Evolutionary conservation across 1,140 invertebrate species (phyloP).

Genomic region (Nasonia giraulti): DNA sequence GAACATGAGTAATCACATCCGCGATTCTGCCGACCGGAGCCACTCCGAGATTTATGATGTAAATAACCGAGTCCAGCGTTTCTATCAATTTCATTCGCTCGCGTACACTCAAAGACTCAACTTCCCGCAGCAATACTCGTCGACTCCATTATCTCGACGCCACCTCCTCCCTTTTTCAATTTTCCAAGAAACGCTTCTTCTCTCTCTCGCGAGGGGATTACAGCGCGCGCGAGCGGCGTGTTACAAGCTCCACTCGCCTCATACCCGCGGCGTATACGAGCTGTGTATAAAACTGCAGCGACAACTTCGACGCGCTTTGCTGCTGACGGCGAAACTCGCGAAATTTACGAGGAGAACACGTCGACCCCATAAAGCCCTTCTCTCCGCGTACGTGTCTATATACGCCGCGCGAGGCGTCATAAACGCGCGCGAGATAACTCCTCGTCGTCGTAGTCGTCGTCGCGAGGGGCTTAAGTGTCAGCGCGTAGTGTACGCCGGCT

Average conservation of each 20-base stretch:
- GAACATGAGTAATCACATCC: slow-evolving; percentile 22
- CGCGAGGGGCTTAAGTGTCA: not conserved
- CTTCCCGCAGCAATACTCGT: not conserved
- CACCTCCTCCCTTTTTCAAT: slow-evolving; percentile 27
- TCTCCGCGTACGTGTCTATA: slow-evolving; percentile 1
- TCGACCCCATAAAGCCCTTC: slow-evolving; percentile 30
- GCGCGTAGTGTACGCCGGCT: not conserved
- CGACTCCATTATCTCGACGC: not conserved
- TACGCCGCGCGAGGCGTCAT: not conserved
- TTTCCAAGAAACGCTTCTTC: not conserved
- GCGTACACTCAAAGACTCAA: not conserved
- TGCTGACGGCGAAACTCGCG: slow-evolving; percentile 29
- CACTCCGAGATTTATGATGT: slow-evolving; percentile 43
- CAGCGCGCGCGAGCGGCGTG: not conserved
- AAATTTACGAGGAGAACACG: slow-evolving; percentile 48
- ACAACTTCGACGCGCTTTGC: slow-evolving; percentile 9
- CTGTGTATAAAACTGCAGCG: not conserved
- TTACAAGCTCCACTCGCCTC: not conserved
- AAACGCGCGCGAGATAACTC: slow-evolving; percentile 40
- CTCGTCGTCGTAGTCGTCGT: not conserved
- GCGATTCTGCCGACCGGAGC: not conserved
- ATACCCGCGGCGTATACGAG: not conserved
- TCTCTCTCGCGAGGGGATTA: slow-evolving; percentile 27
- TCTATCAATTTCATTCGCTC: slow-evolving; percentile 21
- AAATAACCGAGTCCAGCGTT: slow-evolving; percentile 39